Percentiles rank a stretch among this genome's conserved stretches.
phyloP scores from a whole-genome alignment of 2,797 vertebrate genomes.

The Phataginus tetradactyla region DNA sequence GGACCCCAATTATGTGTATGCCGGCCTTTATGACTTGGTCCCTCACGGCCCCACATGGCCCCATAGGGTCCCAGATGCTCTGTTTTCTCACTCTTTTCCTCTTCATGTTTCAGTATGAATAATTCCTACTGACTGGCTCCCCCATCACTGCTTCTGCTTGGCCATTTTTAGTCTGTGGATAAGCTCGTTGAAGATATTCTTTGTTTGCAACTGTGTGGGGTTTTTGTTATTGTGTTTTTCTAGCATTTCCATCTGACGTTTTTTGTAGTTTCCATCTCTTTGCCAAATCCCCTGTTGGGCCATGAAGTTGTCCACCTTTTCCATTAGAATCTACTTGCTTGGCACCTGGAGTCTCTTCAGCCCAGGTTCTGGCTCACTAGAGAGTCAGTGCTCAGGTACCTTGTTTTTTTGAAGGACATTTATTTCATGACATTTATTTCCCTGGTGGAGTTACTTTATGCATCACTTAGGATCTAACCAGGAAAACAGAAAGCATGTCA shows the following conservation, averaged over 20 bases:
- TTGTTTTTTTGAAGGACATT: not conserved
- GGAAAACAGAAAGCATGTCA: not conserved
- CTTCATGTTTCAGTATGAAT: fast-evolving
- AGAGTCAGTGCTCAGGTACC: fast-evolving
- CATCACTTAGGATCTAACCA: not conserved
- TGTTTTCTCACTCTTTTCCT: not conserved
- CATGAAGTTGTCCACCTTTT: too few relatives aligned
- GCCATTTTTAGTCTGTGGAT: not conserved
- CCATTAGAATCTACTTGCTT: fast-evolving
- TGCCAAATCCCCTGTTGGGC: too few relatives aligned
- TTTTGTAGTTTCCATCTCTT: not conserved
- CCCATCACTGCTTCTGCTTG: not conserved
- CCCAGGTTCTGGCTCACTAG: not conserved
- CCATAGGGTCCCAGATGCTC: not conserved
- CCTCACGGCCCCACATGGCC: too few relatives aligned
- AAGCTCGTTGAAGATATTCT: not conserved
- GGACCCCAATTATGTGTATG: fast-evolving
- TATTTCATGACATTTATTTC: not conserved
- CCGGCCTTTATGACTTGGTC: too few relatives aligned
- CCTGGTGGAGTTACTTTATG: fast-evolving
- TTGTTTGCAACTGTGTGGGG: not conserved
- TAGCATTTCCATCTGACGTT: not conserved
- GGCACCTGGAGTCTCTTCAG: not conserved
- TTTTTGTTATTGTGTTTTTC: not conserved
- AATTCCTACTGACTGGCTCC: not conserved